phyloP scores from a whole-genome alignment of 2,797 vertebrate species.

The Pteronotus mesoamericanus region DNA sequence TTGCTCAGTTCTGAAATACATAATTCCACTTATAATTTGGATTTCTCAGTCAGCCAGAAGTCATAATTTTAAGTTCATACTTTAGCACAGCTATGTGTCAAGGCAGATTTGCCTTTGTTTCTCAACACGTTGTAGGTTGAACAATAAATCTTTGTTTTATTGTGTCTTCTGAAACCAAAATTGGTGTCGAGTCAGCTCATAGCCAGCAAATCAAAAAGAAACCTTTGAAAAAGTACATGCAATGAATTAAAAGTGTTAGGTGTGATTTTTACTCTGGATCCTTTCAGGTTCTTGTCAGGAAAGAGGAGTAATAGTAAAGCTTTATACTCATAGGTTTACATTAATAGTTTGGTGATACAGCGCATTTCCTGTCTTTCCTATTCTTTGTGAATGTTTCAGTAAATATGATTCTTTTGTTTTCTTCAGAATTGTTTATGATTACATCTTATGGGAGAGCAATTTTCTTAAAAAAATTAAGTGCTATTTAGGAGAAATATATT shows the following conservation, averaged over 20 bases:
- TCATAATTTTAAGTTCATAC: background rate
- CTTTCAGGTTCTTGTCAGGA: background rate
- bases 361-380: background rate
- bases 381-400: background rate
- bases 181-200: background rate
- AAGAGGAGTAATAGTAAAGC: background rate
- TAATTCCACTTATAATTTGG: slow-evolving; percentile 21
- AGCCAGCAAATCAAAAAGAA: slow-evolving; percentile 7
- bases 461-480: background rate
- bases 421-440: background rate
- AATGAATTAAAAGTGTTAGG: background rate
- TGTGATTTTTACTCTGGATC: background rate
- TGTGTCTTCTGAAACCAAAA: slow-evolving; percentile 29
- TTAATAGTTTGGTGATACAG: background rate
- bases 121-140: background rate
- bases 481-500: background rate
- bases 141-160: slow-evolving; percentile 38
- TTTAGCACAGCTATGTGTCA: background rate
- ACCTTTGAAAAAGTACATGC: background rate
- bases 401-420: background rate
- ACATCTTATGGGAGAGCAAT: background rate
- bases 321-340: background rate
- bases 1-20: background rate
- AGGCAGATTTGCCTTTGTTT: background rate
- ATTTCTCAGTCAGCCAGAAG: background rate